Conservation (phyloP, 2,888 invertebrate species). For the Chloroclysta siterata region DNA sequence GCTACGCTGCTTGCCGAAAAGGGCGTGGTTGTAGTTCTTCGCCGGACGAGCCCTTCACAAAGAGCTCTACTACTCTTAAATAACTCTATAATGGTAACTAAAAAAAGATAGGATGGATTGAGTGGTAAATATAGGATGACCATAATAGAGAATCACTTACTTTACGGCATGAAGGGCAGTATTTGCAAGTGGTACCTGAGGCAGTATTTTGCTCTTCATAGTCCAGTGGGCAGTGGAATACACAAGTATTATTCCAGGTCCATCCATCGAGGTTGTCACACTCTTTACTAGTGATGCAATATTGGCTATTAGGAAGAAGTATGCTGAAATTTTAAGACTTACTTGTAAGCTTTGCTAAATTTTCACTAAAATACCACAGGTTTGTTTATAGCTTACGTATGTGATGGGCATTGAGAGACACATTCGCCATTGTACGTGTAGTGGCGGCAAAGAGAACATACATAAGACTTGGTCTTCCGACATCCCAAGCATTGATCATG, state of each 20-base stretch:
- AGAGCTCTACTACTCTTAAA: no score
- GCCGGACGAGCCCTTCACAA: no score
- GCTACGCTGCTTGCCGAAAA: no score
- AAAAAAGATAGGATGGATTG: neutral
- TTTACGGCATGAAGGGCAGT: conserved; percentile 51
- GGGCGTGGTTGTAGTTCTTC: no score
- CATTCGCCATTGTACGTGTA: conserved; percentile 84
- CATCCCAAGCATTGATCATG: conserved; percentile 92
- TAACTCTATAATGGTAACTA: neutral
- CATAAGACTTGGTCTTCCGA: conserved; percentile 82
- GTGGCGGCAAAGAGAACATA: conserved; percentile 89
- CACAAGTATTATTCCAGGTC: conserved; percentile 87
- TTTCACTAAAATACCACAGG: neutral
- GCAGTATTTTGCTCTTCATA: conserved; percentile 45
- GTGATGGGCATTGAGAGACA: conserved; percentile 86
- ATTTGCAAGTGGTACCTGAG: conserved; percentile 47
- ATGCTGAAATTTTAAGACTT: conserved; percentile 62
- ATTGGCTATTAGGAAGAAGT: conserved; percentile 79
- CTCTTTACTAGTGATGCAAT: conserved; percentile 89
- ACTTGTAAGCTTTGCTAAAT: neutral
- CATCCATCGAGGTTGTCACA: conserved; percentile 85
- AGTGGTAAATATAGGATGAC: neutral
- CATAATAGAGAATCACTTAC: neutral
- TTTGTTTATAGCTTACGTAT: conserved; percentile 83
- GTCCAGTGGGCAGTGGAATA: conserved; percentile 68